These are phyloP conservation scores for Poeciliopsis occidentalis DNA, from an alignment of 2,113 vertebrate genomes.

Conservation along the genomic window DNA sequence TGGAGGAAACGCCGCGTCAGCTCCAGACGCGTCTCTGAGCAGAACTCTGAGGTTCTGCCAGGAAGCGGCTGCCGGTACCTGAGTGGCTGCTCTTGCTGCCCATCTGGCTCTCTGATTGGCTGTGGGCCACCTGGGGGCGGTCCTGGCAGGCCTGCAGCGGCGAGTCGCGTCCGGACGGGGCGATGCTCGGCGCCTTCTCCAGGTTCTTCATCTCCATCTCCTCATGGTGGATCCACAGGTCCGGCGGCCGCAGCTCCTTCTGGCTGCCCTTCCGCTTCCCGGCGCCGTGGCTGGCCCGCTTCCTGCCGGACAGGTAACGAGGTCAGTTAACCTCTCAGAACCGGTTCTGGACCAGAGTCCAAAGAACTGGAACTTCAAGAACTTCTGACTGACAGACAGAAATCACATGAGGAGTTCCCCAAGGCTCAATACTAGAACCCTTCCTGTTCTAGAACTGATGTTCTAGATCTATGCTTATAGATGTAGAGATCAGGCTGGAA, in stretches of 20 bases:
- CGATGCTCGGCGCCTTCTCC: conserved; percentile 86
- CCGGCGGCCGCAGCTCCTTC: conserved; percentile 92
- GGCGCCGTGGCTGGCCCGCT: conserved; percentile 85
- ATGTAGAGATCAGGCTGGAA: too few relatives aligned
- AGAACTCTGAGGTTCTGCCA: too few relatives aligned
- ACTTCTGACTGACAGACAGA: too few relatives aligned
- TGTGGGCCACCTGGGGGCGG: conserved; percentile 88
- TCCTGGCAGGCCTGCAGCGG: conserved; percentile 88
- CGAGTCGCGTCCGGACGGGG: conserved; percentile 82
- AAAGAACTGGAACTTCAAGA: too few relatives aligned
- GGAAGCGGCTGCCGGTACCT: conserved; percentile 68
- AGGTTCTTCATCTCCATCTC: conserved; percentile 98
- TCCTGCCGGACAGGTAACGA: conserved; percentile 71
- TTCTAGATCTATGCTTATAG: too few relatives aligned
- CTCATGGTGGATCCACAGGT: conserved; percentile 97
- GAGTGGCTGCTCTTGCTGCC: conserved; percentile 93
- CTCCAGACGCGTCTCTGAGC: too few relatives aligned
- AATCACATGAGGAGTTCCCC: too few relatives aligned
- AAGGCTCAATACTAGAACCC: too few relatives aligned
- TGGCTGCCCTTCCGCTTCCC: conserved; percentile 93
- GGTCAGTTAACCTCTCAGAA: too few relatives aligned
- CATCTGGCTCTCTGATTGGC: conserved; percentile 92
- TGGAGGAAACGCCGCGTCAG: conserved; percentile 43
- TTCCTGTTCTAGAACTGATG: too few relatives aligned
- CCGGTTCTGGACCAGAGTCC: too few relatives aligned